Percentiles rank a stretch among this genome's conserved stretches.
Evolutionary conservation across 2,113 vertebrate species (phyloP).

Genomic region (Oreochromis spilurus): DNA sequence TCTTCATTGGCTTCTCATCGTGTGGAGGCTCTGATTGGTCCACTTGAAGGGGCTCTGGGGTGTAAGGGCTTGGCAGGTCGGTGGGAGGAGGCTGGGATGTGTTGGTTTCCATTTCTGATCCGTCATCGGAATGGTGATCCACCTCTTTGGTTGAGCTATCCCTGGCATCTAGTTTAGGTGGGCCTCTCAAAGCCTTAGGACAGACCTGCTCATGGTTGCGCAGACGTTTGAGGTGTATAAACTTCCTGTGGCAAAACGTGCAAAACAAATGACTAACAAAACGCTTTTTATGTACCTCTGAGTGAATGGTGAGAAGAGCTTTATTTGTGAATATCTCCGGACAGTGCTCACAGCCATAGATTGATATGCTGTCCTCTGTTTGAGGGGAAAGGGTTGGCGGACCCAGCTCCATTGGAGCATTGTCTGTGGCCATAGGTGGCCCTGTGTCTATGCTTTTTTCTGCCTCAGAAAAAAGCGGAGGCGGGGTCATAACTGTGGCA

Average conservation of each 20-base stretch:
- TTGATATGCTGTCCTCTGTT: conserved; percentile 54
- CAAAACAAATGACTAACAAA: conserved; percentile 82
- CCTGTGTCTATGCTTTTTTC: conserved; percentile 22
- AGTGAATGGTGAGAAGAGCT: conserved; percentile 77
- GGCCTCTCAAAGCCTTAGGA: conserved; percentile 30
- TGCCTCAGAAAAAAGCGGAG: conserved; percentile 42
- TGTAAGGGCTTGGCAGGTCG: conserved; percentile 3
- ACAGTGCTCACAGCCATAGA: conserved; percentile 80
- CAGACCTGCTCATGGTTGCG: conserved; percentile 88
- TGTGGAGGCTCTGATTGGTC: conserved; percentile 44
- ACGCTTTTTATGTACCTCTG: conserved; percentile 82
- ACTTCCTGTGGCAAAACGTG: conserved; percentile 89
- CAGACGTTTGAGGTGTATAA: conserved; percentile 84
- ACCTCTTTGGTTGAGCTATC: conserved; percentile 18
- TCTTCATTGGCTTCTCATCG: conserved; percentile 73
- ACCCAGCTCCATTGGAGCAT: conserved; percentile 48
- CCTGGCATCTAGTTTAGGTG: conserved; percentile 47
- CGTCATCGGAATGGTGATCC: background rate
- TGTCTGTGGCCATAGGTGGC: conserved; percentile 12
- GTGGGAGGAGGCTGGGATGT: background rate
- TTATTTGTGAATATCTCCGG: conserved; percentile 82
- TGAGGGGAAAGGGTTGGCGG: conserved; percentile 68
- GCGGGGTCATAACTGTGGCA: conserved; percentile 17
- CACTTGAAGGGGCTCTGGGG: background rate
- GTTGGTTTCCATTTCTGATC: background rate